A percentile compares a stretch with the other conserved stretches of the same genome.
phyloP scores from a whole-genome alignment of 2,888 invertebrate genomes.

The Acanthococcus lagerstroemiae region DNA sequence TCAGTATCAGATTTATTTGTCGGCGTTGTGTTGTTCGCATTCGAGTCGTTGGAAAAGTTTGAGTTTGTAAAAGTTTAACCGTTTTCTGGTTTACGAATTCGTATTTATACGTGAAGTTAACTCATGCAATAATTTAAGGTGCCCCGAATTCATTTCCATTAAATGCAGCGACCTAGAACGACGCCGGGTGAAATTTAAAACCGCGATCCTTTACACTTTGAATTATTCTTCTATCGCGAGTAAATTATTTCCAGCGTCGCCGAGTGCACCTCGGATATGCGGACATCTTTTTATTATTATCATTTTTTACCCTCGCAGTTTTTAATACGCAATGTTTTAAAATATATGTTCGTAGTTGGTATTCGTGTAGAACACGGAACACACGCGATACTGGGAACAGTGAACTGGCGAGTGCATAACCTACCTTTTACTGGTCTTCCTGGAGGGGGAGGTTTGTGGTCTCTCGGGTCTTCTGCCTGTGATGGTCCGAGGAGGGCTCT shows the following conservation, averaged over 20 bases:
- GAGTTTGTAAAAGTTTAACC: slow-evolving; percentile 22
- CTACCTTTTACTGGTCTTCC: too few species aligned
- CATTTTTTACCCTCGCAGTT: neutral
- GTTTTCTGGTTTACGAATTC: slow-evolving; percentile 5
- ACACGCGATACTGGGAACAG: too few species aligned
- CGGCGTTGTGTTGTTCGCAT: neutral
- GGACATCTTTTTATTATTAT: neutral
- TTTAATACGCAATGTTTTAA: neutral
- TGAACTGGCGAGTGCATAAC: too few species aligned
- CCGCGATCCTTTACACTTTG: slow-evolving; percentile 13
- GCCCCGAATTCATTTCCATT: slow-evolving; percentile 26
- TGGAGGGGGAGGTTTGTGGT: too few species aligned
- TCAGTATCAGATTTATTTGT: slow-evolving; percentile 28
- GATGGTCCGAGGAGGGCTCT: too few species aligned
- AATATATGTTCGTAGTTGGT: too few species aligned
- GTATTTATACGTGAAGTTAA: slow-evolving; percentile 28
- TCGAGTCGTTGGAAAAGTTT: slow-evolving; percentile 12
- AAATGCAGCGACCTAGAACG: slow-evolving; percentile 26
- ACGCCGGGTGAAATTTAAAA: slow-evolving; percentile 26
- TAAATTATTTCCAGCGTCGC: neutral
- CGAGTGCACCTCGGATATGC: neutral
- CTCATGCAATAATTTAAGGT: slow-evolving; percentile 28
- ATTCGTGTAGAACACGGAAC: too few species aligned
- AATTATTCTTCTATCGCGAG: neutral
- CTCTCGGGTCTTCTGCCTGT: too few species aligned